Evolutionary conservation across 2,113 vertebrate species (phyloP).

Genomic region (Corydoras maculifer): DNA sequence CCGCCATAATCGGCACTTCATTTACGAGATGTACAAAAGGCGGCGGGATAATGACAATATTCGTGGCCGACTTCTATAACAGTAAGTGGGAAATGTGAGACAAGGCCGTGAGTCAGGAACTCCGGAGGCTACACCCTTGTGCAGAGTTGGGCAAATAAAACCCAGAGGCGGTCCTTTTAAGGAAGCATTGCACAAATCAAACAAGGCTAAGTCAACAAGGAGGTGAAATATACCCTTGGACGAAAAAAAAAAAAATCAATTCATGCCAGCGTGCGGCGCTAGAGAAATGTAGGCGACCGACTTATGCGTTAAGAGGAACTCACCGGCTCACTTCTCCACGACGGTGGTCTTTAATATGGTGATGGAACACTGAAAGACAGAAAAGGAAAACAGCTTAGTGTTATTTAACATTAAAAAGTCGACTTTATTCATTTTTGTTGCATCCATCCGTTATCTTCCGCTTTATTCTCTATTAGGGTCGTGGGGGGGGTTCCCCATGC

Average conservation of each 20-base stretch:
- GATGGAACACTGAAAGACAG: conserved; percentile 34
- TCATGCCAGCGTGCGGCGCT: no score
- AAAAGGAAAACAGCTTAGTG: neutral
- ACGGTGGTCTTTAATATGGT: conserved; percentile 37
- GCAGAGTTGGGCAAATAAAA: conserved; percentile 1
- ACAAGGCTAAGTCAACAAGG: neutral
- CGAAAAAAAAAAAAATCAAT: neutral
- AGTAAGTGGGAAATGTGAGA: no score
- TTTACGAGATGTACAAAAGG: no score
- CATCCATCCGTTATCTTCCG: no score
- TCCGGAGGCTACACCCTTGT: neutral
- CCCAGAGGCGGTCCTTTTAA: neutral
- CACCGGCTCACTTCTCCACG: conserved; percentile 26
- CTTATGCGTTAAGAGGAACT: conserved; percentile 13
- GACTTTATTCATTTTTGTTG: no score
- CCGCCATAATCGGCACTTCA: no score
- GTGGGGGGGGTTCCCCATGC: no score
- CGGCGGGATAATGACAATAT: no score
- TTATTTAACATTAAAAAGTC: no score
- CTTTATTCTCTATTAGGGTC: no score
- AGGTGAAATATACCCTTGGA: neutral
- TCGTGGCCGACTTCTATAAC: no score
- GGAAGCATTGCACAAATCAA: conserved; percentile 4
- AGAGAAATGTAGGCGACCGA: neutral
- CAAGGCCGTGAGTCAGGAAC: no score